Conservation (phyloP, 2,797 vertebrate species). For the Valencia hispanica region DNA sequence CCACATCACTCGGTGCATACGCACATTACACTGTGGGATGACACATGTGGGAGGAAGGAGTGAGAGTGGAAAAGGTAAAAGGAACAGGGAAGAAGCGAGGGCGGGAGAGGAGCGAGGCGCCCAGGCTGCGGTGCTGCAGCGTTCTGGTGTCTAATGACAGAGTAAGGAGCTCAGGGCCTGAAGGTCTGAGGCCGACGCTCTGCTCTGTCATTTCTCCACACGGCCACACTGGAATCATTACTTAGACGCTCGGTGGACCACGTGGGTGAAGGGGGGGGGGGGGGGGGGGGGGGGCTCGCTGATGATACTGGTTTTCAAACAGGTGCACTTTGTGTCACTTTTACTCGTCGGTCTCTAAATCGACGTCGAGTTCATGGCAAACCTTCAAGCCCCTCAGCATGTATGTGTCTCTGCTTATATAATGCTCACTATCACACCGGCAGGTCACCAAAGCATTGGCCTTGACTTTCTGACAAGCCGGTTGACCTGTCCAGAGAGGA, state of each 20-base stretch:
- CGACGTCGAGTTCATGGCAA: neutral
- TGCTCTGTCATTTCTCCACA: constrained; percentile 77
- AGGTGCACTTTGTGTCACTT: constrained; percentile 47
- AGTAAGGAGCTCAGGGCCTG: constrained; percentile 63
- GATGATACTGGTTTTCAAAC: constrained; percentile 30
- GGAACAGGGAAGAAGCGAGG: constrained; percentile 18
- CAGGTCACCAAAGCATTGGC: neutral
- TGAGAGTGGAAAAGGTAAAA: constrained; percentile 63
- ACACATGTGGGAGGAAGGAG: constrained; percentile 60
- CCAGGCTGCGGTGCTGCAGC: constrained; percentile 59
- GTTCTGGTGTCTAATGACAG: constrained; percentile 79
- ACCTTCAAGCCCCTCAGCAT: neutral
- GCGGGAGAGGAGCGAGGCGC: constrained; percentile 26
- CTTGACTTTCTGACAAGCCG: neutral
- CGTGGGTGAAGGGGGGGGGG: constrained; percentile 57
- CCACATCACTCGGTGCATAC: constrained; percentile 30
- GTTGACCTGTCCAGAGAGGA: neutral
- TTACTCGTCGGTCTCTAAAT: neutral
- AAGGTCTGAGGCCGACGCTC: constrained; percentile 70
- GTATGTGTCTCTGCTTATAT: neutral
- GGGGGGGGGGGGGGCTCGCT: constrained; percentile 1
- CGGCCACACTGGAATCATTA: constrained; percentile 73
- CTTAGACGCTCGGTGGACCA: constrained; percentile 56
- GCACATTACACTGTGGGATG: constrained; percentile 49
- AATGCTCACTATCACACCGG: neutral